Base-by-base conservation (phyloP, 2,113 vertebrate genomes). In the Proterorhinus semilunaris region DNA sequence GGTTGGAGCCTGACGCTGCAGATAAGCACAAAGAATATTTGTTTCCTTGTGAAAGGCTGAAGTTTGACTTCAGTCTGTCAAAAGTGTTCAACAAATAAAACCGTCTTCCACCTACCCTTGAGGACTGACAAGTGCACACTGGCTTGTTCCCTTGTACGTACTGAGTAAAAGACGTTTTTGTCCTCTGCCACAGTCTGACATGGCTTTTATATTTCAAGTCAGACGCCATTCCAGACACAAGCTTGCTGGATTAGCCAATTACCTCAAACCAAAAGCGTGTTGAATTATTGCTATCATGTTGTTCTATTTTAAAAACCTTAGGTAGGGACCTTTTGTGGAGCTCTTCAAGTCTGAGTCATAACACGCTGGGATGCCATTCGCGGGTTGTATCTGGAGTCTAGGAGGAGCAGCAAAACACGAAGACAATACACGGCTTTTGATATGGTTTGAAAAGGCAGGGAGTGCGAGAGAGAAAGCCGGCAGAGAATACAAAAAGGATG, bases 351-450 rank as follows among this genome's bases (percentile, higher is more conserved):
- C 79, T 84, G 79, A 85, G 73, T 83, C 79, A 81, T 67, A 65
- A 79, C 77, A 79, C 71, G 58, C 52, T 16, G 36, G 12, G 51
- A 74, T 74, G 62, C 67, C 81, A 76, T 84, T 84, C 77, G 65
- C 65, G 68, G 69, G 78, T 75, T 79, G 70, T 61, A 71, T 71
- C 72, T 74, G 54, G 80, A 71, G 74, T 81, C 77, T 78, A 67
- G 69, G 69, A 74, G 81, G 85, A 82, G 67, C 71, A 42, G 61
- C 15, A 71, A 63, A 61, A 61, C 58, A 61, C 8, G 58, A 61
- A 53, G 65, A 80, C 16, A 27, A 71, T 57, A 69, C 68, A 77
- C 51, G 54, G 44, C 66, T 61, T 81, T 79, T 78, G 68, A 83
- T 75, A 68, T 42, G 17, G 67, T 0, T 16, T 27, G 65, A 67